Evolutionary conservation across 2,888 invertebrate genomes (phyloP).

Genomic region (Ectemnius lituratus): DNA sequence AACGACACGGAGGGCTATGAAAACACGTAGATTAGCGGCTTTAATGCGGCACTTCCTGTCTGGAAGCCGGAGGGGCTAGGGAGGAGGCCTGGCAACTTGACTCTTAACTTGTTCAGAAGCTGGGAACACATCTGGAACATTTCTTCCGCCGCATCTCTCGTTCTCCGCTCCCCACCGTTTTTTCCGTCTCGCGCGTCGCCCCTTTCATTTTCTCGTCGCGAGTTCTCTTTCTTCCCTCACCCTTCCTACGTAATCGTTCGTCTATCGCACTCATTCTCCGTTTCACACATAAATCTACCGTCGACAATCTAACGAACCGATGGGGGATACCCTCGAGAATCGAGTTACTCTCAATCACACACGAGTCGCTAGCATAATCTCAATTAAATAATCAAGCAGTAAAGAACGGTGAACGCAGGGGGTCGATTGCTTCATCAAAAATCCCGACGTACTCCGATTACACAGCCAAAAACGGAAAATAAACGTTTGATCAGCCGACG

Average conservation of each 20-base stretch:
- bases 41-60: slow-evolving; percentile 70
- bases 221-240: slow-evolving; percentile 13
- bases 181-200: slow-evolving; percentile 38
- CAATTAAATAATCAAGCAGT: not conserved
- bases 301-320: not conserved
- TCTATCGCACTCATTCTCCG: slow-evolving; percentile 34
- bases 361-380: not conserved
- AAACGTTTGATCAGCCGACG: slow-evolving; percentile 42
- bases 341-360: not conserved
- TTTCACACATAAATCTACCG: slow-evolving; percentile 34
- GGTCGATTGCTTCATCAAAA: slow-evolving; percentile 1
- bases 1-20: slow-evolving; percentile 39
- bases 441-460: slow-evolving; percentile 9
- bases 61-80: slow-evolving; percentile 34
- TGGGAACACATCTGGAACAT: slow-evolving; percentile 66
- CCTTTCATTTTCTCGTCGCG: slow-evolving; percentile 14
- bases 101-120: slow-evolving; percentile 63
- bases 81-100: slow-evolving; percentile 58
- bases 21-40: slow-evolving; percentile 71
- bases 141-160: slow-evolving; percentile 50
- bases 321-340: not conserved
- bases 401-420: not conserved
- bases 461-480: slow-evolving; percentile 22
- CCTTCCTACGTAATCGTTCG: slow-evolving; percentile 49
- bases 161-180: slow-evolving; percentile 13